Evolutionary conservation across 2,113 vertebrate species (phyloP), one percentile per base, ranked within the genome.

Genomic region (Anguilla rostrata): DNA sequence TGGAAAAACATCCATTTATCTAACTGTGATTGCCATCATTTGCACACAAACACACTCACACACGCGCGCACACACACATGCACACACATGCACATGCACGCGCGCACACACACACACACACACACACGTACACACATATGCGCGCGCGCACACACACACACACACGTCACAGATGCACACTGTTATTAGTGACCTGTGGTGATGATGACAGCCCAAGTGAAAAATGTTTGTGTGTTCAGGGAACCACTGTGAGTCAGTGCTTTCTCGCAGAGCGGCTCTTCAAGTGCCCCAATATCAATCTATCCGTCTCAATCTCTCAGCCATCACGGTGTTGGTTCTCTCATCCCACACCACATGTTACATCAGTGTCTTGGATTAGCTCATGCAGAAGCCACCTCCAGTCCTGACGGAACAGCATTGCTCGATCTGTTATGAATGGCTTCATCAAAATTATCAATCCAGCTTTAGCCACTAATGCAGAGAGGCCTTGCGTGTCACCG

Each of bases 11-110:
- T 85, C 78, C 63, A 78, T 88, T 86, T 86, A 87, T 88, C 82
- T 86, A 89, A 85, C 43, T 75, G 39, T 90, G 89, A 92, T 92
- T 91, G 87, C 87, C 87, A 86, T 91, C 57, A 90, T 92, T 88
- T 87, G 56, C 49, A 57, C 82, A 34, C 82, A 29, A 3, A 82
- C 39, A 82, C 46, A 80, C 53, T 66, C 82, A 80, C 86, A 81
- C 39, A 63, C 78, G 82, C 16, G 5, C 53, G 39, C 41, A 49
- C 57, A 40, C 18, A 80, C 39, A 80, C 15, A 41, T 16, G 43
- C 79, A 56, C 18, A 60, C 81, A 60, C 57, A 16, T 5, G 18
- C 57, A 60, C 57, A 60, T 5, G 7, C 60, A 66, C 18, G 3
- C 41, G n/a, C 81, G 22, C 81, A 22, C 16, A 43, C 46, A 63